Evolutionary conservation across 1,140 invertebrate genomes (phyloP).

Genomic region (Papilio xuthus): DNA sequence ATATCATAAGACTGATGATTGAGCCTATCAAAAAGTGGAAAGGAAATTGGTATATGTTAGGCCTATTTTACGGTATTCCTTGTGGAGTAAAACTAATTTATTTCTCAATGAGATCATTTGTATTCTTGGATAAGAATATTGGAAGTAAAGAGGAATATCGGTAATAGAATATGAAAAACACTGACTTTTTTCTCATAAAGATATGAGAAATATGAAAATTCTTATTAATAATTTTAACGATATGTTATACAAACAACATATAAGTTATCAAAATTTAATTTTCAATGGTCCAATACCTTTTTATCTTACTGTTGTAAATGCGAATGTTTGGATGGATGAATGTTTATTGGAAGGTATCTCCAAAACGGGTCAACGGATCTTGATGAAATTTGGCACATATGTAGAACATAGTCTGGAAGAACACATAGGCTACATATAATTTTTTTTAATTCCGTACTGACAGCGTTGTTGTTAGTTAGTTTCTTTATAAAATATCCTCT

Average conservation of each 20-base stretch:
- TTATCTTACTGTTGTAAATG: no score
- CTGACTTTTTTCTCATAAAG: neutral
- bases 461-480: no score
- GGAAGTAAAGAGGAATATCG: conserved; percentile 4
- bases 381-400: no score
- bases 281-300: no score
- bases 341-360: no score
- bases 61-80: conserved; percentile 21
- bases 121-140: conserved; percentile 27
- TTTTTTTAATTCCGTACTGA: no score
- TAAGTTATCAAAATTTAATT: no score
- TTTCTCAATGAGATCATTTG: conserved; percentile 20
- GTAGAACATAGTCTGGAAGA: no score
- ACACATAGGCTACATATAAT: no score
- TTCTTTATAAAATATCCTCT: no score
- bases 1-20: neutral
- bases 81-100: conserved; percentile 21
- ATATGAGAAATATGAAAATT: neutral
- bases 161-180: conserved; percentile 21
- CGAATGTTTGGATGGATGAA: no score
- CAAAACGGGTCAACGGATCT: no score
- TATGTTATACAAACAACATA: neutral
- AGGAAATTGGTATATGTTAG: conserved; percentile 13
- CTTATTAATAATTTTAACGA: neutral
- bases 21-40: neutral